phyloP scores from a whole-genome alignment of 2,797 vertebrate species.

The Myiothlypis coronata region DNA sequence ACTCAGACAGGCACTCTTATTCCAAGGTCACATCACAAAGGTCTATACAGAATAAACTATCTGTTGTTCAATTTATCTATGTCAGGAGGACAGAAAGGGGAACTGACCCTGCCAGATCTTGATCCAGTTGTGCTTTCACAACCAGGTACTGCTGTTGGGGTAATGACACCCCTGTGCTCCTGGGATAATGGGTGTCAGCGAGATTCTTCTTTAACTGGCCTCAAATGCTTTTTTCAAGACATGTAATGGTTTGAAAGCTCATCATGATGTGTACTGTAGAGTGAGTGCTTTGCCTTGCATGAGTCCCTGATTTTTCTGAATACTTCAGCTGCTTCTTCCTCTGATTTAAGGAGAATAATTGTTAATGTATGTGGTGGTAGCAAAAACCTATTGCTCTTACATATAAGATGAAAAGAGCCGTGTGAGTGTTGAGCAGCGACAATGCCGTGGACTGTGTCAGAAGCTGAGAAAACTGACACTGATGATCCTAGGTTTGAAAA shows the following conservation, averaged over 20 bases:
- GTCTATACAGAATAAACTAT: background rate
- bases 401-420: background rate
- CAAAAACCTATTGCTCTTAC: background rate
- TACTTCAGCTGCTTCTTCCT: background rate
- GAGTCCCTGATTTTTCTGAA: background rate
- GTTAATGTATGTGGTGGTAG: background rate
- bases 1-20: background rate
- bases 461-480: background rate
- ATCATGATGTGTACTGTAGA: background rate
- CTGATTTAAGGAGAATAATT: background rate
- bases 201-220: background rate
- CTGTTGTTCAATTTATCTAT: background rate
- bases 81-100: background rate
- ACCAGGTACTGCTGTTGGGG: background rate
- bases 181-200: background rate
- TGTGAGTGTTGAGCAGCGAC: background rate
- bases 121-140: background rate
- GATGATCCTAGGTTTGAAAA: background rate
- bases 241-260: fast-evolving
- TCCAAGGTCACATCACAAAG: background rate
- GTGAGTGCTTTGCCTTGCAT: background rate
- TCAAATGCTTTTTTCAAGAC: background rate
- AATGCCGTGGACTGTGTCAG: background rate
- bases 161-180: background rate
- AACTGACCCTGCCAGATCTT: background rate